Percentiles rank a stretch among this genome's conserved stretches.
Conservation (phyloP, 2,888 invertebrate species). For the Plemyria rubiginata region DNA sequence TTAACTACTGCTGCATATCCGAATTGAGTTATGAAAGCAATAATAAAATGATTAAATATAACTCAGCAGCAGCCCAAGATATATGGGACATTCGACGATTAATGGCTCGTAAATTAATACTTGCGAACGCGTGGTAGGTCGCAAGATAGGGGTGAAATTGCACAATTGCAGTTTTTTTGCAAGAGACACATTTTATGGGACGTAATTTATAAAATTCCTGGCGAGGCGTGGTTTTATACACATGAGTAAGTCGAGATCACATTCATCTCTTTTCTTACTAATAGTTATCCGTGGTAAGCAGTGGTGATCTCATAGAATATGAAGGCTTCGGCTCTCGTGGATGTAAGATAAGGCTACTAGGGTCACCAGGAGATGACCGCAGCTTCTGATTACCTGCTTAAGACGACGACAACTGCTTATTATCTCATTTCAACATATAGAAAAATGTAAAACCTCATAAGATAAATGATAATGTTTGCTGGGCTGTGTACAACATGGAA, state of each 20-base stretch:
- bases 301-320: too few species aligned
- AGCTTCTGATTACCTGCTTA: too few species aligned
- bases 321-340: too few species aligned
- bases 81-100: constrained; percentile 39
- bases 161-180: constrained; percentile 49
- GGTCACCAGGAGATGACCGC: too few species aligned
- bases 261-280: not conserved
- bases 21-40: constrained; percentile 42
- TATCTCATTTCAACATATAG: too few species aligned
- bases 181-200: constrained; percentile 15
- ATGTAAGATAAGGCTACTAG: too few species aligned
- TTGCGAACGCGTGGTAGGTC: constrained; percentile 39
- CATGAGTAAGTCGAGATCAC: not conserved
- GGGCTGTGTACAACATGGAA: too few species aligned
- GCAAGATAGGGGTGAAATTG: constrained; percentile 30
- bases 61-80: constrained; percentile 36
- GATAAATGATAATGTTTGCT: too few species aligned
- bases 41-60: constrained; percentile 42
- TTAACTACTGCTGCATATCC: constrained; percentile 11
- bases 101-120: constrained; percentile 41
- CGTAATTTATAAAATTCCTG: constrained; percentile 9
- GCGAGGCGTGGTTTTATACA: not conserved
- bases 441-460: too few species aligned
- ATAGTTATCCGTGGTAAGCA: too few species aligned
- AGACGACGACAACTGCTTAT: too few species aligned